A percentile compares a stretch with the other conserved stretches of the same genome.
These are phyloP conservation scores for Sinonovacula constricta DNA, from an alignment of 1,140 invertebrate species.

Conservation along the genomic window DNA sequence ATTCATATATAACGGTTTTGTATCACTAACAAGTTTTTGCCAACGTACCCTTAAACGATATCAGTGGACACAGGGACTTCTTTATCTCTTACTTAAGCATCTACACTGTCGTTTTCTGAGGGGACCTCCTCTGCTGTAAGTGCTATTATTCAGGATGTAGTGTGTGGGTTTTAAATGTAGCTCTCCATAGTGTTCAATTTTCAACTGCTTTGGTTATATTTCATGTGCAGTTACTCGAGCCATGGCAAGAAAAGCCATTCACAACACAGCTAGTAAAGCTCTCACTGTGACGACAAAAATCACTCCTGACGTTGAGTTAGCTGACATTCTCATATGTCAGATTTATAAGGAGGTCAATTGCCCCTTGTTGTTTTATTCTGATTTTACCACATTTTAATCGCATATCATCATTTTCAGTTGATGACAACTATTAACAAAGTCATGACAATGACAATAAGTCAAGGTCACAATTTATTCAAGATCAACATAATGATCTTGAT, in stretches of 20 bases:
- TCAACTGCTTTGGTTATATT: constrained; percentile 38
- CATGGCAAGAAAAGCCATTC: constrained; percentile 50
- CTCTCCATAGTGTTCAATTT: constrained; percentile 50
- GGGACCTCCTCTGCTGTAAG: constrained; percentile 20
- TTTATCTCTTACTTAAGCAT: constrained; percentile 29
- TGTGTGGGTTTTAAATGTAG: constrained; percentile 25
- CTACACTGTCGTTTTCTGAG: constrained; percentile 25
- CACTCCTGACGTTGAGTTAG: constrained; percentile 2
- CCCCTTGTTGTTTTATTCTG: too few relatives aligned
- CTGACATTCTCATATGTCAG: constrained; percentile 2
- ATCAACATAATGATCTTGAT: too few relatives aligned
- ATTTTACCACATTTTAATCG: too few relatives aligned
- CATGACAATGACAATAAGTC: too few relatives aligned
- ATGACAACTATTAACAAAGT: too few relatives aligned
- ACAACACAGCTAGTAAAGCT: constrained; percentile 34
- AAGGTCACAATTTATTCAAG: too few relatives aligned
- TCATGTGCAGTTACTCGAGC: constrained; percentile 50
- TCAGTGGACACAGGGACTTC: constrained; percentile 30
- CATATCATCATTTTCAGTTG: too few relatives aligned
- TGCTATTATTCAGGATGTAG: constrained; percentile 45
- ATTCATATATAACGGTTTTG: constrained; percentile 30
- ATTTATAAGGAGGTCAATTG: too few relatives aligned
- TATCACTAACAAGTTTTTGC: constrained; percentile 18
- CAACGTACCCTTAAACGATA: not conserved
- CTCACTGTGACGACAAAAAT: too few relatives aligned